Percentiles rank a stretch among this genome's conserved stretches.
These are phyloP conservation scores for Pygmarrhopalites habei DNA, from an alignment of 1,140 invertebrate species.

Conservation along the genomic window DNA sequence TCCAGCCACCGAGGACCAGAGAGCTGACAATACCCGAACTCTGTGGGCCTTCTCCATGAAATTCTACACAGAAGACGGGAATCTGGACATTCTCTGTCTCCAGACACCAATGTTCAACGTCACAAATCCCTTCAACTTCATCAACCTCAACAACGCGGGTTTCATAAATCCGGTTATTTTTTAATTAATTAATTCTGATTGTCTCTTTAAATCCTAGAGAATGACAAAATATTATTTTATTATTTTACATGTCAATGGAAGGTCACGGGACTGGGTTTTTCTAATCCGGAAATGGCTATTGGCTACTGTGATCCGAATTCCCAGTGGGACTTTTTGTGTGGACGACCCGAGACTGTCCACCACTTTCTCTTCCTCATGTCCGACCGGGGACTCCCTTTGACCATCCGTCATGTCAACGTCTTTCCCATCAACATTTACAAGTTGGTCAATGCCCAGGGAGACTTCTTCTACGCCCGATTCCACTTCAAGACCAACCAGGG, in stretches of 20 bases:
- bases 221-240: too few relatives aligned
- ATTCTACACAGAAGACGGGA: constrained; percentile 51
- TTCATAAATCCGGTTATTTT: too few relatives aligned
- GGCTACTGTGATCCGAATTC: constrained; percentile 44
- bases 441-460: constrained; percentile 48
- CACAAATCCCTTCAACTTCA: too few relatives aligned
- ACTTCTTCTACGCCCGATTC: constrained; percentile 50
- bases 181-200: too few relatives aligned
- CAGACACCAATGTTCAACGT: too few relatives aligned
- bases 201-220: too few relatives aligned
- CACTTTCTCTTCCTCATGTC: constrained; percentile 50
- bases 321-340: constrained; percentile 52
- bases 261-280: too few relatives aligned
- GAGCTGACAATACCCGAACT: neutral
- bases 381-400: constrained; percentile 51
- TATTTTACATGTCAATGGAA: too few relatives aligned
- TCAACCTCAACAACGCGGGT: too few relatives aligned
- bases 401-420: constrained; percentile 50
- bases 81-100: constrained; percentile 52
- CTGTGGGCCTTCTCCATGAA: constrained; percentile 50
- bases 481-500: constrained; percentile 52
- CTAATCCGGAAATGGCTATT: too few relatives aligned
- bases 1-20: too few relatives aligned
- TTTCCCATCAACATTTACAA: constrained; percentile 54
- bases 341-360: constrained; percentile 49